Evolutionary conservation across 2,888 invertebrate genomes (phyloP).

Genomic region (Hemicrepidius hirtus): DNA sequence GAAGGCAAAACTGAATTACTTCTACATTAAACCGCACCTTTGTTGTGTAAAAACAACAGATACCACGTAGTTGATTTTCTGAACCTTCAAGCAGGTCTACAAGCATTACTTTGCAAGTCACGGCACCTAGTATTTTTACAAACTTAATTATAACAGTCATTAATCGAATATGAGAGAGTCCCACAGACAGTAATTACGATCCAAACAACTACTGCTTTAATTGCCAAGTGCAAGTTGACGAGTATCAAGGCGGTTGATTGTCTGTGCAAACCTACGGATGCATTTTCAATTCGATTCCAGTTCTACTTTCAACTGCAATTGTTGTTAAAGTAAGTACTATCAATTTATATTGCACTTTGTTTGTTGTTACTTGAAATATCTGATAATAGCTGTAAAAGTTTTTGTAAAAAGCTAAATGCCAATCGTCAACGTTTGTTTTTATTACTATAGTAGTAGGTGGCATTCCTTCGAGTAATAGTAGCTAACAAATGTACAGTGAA

Average conservation of each 20-base stretch:
- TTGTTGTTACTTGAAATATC: background rate
- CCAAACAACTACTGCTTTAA: slow-evolving; percentile 51
- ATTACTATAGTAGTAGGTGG: too few relatives aligned
- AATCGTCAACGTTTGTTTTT: too few relatives aligned
- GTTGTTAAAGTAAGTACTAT: slow-evolving; percentile 30
- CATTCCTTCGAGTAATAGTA: too few relatives aligned
- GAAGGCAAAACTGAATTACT: slow-evolving; percentile 43
- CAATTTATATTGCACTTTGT: slow-evolving; percentile 37
- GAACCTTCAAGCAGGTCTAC: slow-evolving; percentile 49
- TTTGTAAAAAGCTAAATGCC: background rate
- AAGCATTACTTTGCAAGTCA: slow-evolving; percentile 53
- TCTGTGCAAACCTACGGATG: slow-evolving; percentile 17
- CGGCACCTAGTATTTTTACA: slow-evolving; percentile 52
- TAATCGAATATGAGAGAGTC: slow-evolving; percentile 53
- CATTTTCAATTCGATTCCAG: slow-evolving; percentile 36
- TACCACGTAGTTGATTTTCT: slow-evolving; percentile 47
- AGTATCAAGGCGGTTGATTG: slow-evolving; percentile 35
- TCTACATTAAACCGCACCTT: slow-evolving; percentile 52
- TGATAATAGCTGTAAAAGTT: background rate
- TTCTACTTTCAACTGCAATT: slow-evolving; percentile 31
- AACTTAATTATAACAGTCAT: slow-evolving; percentile 54
- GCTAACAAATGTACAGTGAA: too few relatives aligned
- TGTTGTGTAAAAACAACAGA: slow-evolving; percentile 48
- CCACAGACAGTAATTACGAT: slow-evolving; percentile 48
- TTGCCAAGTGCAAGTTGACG: slow-evolving; percentile 42